Base-by-base conservation (phyloP, 2,888 invertebrate genomes). In the Germaria angustata region DNA sequence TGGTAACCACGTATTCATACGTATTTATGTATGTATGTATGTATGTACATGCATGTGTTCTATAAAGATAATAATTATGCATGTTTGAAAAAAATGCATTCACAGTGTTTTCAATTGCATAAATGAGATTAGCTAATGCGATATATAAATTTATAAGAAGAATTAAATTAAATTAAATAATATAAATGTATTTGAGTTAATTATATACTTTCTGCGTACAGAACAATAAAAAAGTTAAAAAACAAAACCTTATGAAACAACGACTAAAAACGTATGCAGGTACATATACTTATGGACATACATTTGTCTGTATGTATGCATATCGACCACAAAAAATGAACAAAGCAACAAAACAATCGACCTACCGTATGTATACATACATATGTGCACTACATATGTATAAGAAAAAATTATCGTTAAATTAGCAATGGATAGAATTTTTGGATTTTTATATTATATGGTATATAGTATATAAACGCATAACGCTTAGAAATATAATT, bases 281-380 rank as follows among this genome's bases (percentile, higher is more conserved):
- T n/a, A n/a, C n/a, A n/a, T n/a, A n/a, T n/a, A n/a, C n/a, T n/a
- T n/a, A n/a, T n/a, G n/a, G n/a, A n/a, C n/a, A n/a, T n/a, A n/a
- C n/a, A n/a, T n/a, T n/a, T n/a, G n/a, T n/a, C n/a, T n/a, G n/a
- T n/a, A n/a, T n/a, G n/a, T n/a, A 75, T 49, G 63, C 55, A 71
- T 71, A 71, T 55, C 63, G 77, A 78, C 77, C 77, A 71, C 49
- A 69, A 63, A 55, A 6, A 41, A 41, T 6, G 15, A 41, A 41
- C 69, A 78, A 78, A 53, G 24, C 34, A 34, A 72, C n/a, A 71
- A 17, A 20, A 46, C n/a, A 73, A 57, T 28, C 44, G 49, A 39
- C 11, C 20, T 11, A 11, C 17, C 53, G 28, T 41, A 2, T 53
- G 15, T 11, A 7, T 53, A n/a, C 17, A 0, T 24, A 5, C 8